phyloP scores from a whole-genome alignment of 2,888 invertebrate species.

The Endotricha flammealis region DNA sequence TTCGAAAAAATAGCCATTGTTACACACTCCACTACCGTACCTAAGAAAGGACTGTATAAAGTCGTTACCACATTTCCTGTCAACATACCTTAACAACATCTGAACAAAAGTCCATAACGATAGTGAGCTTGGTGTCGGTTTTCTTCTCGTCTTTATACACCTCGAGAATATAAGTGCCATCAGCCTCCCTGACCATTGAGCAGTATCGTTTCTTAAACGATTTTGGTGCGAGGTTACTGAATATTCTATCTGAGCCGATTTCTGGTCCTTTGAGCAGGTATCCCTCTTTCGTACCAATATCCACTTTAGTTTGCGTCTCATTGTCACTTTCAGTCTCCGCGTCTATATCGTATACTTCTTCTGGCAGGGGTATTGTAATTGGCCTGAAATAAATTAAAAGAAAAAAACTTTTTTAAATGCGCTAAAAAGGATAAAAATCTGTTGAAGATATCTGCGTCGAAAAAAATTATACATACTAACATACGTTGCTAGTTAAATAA shows the following conservation, averaged over 20 bases:
- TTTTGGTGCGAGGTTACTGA: conserved; percentile 93
- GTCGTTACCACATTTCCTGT: no score
- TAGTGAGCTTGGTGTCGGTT: conserved; percentile 92
- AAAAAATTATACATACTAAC: no score
- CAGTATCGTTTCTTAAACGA: conserved; percentile 94
- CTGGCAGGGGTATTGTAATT: conserved; percentile 68
- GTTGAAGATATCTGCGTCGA: no score
- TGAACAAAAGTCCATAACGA: conserved; percentile 95
- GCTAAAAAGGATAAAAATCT: no score
- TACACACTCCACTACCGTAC: no score
- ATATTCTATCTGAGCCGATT: conserved; percentile 92
- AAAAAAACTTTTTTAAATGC: no score
- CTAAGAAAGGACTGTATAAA: no score
- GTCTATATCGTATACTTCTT: conserved; percentile 94
- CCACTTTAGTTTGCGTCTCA: conserved; percentile 83
- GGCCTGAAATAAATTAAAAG: no score
- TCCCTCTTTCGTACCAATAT: conserved; percentile 92
- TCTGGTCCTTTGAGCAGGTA: conserved; percentile 95
- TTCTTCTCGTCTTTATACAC: conserved; percentile 96
- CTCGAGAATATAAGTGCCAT: conserved; percentile 93
- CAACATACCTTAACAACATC: conserved; percentile 87
- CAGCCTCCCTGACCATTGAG: conserved; percentile 92
- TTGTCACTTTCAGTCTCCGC: conserved; percentile 89
- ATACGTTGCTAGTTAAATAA: no score
- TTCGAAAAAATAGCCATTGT: no score